Base-by-base conservation (phyloP, 1,140 invertebrate genomes). In the Conus ventricosus region DNA sequence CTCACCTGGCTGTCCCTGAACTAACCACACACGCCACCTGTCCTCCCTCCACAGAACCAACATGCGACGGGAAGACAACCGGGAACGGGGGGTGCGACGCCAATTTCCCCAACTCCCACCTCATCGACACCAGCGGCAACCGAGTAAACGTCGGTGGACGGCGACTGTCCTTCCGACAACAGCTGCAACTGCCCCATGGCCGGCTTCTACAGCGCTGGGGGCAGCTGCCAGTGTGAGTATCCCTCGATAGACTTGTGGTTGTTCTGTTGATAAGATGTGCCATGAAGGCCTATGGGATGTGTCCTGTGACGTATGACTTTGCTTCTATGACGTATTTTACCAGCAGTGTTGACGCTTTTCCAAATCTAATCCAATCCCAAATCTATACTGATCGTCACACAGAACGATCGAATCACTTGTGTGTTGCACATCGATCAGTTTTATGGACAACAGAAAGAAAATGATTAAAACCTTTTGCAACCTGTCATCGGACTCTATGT, bases 91-190 rank as follows among this genome's bases (percentile, higher is more conserved):
- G 53, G 5, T 85, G 84, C 39, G 63, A 85, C 39, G 39, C 23
- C 17, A 54, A 85, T 39, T 67, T 85, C 67, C 39, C 84, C 60
- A 71, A 85, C 60, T 85, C 84, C 17, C 84, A 85, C 60, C 54
- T 85, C 39, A 71, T n/a, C 15, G 54, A 67, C 6, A 17, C 17
- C 13, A 27, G 51, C 57, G 60, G 60, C 10, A 84, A 53, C 39
- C 55, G 60, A 15, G 8, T 71, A 15, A 15, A 85, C 23, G 23
- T 63, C 39, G 60, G 25, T 25, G 23, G 55, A 71, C 20, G 84
- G 84, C 27, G 20, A 17, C 17, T 85, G 84, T 39, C 23, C 39
- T 53, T 17, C 20, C 10, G 23, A 54, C 39, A 53, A 85, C 20
- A 10, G 1, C 39, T 85, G 84, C 67, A 71, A 11, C 17, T 85